A percentile compares a stretch with the other conserved stretches of the same genome.
phyloP scores from a whole-genome alignment of 2,113 vertebrate species.

The Uria lomvia region DNA sequence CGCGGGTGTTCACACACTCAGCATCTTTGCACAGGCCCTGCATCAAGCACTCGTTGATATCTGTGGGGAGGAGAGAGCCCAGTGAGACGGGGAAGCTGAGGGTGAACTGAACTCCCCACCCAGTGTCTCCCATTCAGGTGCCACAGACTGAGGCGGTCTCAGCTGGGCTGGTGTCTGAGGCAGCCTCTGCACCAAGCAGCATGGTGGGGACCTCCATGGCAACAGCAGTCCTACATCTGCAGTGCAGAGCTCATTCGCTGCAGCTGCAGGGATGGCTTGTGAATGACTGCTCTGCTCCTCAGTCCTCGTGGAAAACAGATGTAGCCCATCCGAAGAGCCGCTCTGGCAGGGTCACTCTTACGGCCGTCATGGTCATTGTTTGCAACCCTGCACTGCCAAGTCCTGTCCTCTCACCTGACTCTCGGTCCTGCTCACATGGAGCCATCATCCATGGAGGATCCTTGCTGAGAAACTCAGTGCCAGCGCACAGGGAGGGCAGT shows the following conservation, averaged over 20 bases:
- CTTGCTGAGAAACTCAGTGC: not conserved
- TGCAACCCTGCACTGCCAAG: not conserved
- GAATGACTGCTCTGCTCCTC: not conserved
- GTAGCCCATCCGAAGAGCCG: fast-evolving
- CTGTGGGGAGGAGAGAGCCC: slow-evolving; percentile 66
- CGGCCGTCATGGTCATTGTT: fast-evolving
- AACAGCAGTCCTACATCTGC: not conserved
- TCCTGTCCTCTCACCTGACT: not conserved
- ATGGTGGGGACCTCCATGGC: fast-evolving
- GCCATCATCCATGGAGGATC: not conserved
- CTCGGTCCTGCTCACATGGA: not conserved
- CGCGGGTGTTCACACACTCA: slow-evolving; percentile 89
- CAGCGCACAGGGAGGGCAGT: not conserved
- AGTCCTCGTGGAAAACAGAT: not conserved
- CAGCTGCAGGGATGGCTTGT: not conserved
- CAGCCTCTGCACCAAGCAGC: not conserved
- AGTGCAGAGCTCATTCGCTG: not conserved
- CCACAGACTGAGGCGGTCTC: fast-evolving
- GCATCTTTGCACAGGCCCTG: slow-evolving; percentile 88
- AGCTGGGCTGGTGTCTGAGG: not conserved
- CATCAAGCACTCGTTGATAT: slow-evolving; percentile 90
- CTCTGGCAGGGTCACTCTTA: not conserved
- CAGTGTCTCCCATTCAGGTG: not conserved
- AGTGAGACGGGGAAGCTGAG: not conserved
- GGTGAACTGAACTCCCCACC: not conserved